phyloP scores from a whole-genome alignment of 1,140 invertebrate genomes.

The Microplitis mediator region DNA sequence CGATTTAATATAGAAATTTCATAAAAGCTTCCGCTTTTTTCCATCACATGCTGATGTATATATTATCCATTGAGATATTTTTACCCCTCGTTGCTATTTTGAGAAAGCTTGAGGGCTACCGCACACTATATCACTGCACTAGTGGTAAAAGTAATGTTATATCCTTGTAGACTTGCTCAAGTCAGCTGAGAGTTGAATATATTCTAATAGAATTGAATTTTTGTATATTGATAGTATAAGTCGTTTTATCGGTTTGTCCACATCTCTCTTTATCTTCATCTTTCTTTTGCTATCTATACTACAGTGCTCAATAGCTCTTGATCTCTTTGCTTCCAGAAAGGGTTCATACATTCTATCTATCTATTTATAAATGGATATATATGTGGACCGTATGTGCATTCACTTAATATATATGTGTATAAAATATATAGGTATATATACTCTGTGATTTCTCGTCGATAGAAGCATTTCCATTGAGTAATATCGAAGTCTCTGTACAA shows the following conservation, averaged over 20 bases:
- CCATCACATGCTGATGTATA: neutral
- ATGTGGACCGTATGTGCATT: neutral
- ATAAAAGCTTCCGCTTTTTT: conserved; percentile 30
- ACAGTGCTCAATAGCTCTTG: neutral
- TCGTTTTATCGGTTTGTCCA: conserved; percentile 36
- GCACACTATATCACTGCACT: no score
- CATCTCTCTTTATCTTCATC: conserved; percentile 30
- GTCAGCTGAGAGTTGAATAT: conserved; percentile 27
- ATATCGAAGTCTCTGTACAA: conserved; percentile 34
- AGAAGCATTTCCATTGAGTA: conserved; percentile 32
- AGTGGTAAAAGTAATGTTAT: no score
- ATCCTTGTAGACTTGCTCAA: no score
- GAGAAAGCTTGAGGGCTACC: no score
- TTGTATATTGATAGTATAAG: conserved; percentile 31
- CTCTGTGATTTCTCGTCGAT: neutral
- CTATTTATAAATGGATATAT: neutral
- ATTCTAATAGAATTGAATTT: conserved; percentile 37
- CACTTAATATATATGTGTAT: neutral
- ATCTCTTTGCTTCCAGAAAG: neutral
- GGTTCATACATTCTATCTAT: neutral
- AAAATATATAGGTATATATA: neutral
- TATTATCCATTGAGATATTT: neutral
- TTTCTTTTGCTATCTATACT: neutral
- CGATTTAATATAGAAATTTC: conserved; percentile 40
- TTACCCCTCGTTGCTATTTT: neutral